Evolutionary conservation across 1,140 invertebrate genomes (phyloP).

Genomic region (Diprion similis): DNA sequence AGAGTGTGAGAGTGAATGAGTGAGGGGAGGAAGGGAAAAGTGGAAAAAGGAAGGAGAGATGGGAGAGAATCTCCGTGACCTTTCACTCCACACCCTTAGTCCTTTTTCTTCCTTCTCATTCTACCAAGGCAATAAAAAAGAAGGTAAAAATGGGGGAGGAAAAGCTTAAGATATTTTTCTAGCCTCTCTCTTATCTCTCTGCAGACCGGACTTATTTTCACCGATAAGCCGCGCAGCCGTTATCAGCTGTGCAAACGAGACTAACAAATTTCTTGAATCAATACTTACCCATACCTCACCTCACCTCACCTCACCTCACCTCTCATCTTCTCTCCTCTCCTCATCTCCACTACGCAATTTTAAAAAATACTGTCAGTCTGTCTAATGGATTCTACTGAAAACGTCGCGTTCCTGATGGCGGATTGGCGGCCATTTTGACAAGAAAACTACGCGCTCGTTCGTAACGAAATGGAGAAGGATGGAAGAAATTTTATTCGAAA

Average conservation of each 20-base stretch:
- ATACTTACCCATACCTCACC: constrained; percentile 20
- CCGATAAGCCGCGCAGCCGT: constrained; percentile 14
- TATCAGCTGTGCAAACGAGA: constrained; percentile 32
- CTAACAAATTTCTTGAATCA: constrained; percentile 33
- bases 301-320: too few relatives aligned
- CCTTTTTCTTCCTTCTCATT: too few relatives aligned
- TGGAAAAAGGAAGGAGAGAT: too few relatives aligned
- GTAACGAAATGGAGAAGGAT: constrained; percentile 9
- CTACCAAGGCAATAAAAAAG: not conserved
- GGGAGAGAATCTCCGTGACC: too few relatives aligned
- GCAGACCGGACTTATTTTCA: constrained; percentile 3
- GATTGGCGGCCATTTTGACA: constrained; percentile 21
- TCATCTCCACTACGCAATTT: too few relatives aligned
- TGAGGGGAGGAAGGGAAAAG: too few relatives aligned
- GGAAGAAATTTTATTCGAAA: constrained; percentile 21
- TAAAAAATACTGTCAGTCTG: too few relatives aligned
- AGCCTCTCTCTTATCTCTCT: not conserved
- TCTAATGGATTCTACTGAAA: constrained; percentile 12
- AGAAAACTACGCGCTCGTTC: not conserved
- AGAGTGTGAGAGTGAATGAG: too few relatives aligned
- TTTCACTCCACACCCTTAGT: too few relatives aligned
- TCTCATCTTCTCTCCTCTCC: too few relatives aligned
- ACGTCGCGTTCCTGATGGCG: constrained; percentile 33
- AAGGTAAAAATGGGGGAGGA: not conserved
- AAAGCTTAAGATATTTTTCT: not conserved